Evolutionary conservation across 2,113 vertebrate genomes (phyloP).

Genomic region (Seriola rivoliana): DNA sequence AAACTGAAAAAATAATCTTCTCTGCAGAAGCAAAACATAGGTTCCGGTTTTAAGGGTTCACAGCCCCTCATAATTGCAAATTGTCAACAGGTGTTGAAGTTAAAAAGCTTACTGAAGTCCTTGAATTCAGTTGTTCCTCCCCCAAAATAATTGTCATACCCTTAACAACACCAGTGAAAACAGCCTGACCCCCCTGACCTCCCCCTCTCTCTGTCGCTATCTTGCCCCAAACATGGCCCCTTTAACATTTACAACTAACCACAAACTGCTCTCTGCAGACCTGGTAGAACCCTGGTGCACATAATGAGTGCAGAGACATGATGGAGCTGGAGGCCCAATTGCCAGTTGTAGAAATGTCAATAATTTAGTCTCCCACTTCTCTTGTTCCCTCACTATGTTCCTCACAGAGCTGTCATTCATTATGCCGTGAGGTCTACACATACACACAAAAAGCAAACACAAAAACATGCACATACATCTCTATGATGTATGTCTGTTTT

Average conservation of each 20-base stretch:
- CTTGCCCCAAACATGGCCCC: constrained; percentile 51
- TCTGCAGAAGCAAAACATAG: background rate
- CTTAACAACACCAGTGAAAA: constrained; percentile 21
- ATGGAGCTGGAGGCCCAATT: constrained; percentile 43
- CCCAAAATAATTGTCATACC: constrained; percentile 21
- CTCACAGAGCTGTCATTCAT: constrained; percentile 54
- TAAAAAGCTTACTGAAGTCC: constrained; percentile 19
- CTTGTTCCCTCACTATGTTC: constrained; percentile 60
- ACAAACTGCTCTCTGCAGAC: constrained; percentile 57
- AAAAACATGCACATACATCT: constrained; percentile 14
- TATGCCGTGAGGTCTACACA: constrained; percentile 51
- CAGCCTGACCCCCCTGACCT: constrained; percentile 11
- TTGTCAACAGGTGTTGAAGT: constrained; percentile 24
- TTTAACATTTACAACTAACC: constrained; percentile 64
- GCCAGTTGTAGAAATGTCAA: constrained; percentile 70
- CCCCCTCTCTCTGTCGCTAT: constrained; percentile 36
- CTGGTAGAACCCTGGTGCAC: constrained; percentile 17
- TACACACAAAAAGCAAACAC: constrained; percentile 25
- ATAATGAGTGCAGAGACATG: constrained; percentile 18
- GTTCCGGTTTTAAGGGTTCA: background rate
- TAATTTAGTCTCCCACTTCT: constrained; percentile 50
- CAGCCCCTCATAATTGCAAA: constrained; percentile 16
- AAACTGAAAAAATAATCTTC: background rate
- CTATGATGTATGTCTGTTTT: background rate
- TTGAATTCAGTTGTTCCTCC: background rate